phyloP scores from a whole-genome alignment of 2,113 vertebrate species.

The Tonatia bakeri region DNA sequence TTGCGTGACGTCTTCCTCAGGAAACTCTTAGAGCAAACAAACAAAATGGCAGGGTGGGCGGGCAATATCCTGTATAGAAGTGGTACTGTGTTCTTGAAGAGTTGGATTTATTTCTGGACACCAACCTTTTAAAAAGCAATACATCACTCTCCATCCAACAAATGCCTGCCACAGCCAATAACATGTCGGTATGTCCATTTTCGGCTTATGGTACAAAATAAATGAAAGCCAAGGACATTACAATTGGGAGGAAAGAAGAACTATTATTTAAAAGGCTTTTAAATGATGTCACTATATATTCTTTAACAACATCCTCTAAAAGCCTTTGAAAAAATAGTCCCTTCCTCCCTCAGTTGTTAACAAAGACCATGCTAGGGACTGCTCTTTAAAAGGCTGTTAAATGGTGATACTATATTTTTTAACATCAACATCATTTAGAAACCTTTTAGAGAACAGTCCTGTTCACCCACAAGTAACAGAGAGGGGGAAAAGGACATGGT shows the following conservation, averaged over 20 bases:
- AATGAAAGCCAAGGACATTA: conserved; percentile 65
- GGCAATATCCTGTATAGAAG: not conserved
- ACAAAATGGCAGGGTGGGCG: not conserved
- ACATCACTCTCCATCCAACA: conserved; percentile 54
- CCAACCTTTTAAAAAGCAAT: conserved; percentile 58
- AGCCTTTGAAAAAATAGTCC: conserved; percentile 64
- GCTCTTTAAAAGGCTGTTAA: conserved; percentile 68
- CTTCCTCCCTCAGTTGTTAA: conserved; percentile 62
- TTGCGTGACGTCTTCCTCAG: not conserved
- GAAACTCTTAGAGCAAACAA: not conserved
- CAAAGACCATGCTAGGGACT: conserved; percentile 36
- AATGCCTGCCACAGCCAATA: not conserved
- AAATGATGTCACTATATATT: conserved; percentile 63
- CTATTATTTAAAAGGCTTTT: conserved; percentile 74
- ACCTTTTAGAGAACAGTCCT: conserved; percentile 69
- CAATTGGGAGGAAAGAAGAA: conserved; percentile 49
- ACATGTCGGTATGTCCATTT: conserved; percentile 32
- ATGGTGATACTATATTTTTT: conserved; percentile 58
- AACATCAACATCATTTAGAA: conserved; percentile 70
- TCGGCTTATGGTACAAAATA: conserved; percentile 48
- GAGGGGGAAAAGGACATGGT: conserved; percentile 3
- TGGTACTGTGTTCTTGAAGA: not conserved
- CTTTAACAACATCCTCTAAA: conserved; percentile 71
- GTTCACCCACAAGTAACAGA: conserved; percentile 8
- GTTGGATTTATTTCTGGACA: conserved; percentile 55